Evolutionary conservation across 2,797 vertebrate genomes (phyloP).

Genomic region (Vireo griseus): DNA sequence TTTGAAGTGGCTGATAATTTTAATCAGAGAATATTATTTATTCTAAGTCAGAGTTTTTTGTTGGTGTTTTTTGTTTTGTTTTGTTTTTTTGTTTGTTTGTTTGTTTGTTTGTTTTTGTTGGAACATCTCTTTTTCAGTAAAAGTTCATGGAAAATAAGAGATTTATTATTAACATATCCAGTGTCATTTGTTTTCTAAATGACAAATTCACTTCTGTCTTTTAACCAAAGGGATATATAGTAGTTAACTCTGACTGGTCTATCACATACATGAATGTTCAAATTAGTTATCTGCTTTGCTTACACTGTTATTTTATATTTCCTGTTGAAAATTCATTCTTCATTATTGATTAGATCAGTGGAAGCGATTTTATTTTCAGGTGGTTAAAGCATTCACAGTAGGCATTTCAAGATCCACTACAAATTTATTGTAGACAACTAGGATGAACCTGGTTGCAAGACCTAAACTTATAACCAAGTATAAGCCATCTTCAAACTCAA

Average conservation of each 20-base stretch:
- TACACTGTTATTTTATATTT: not conserved
- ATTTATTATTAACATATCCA: not conserved
- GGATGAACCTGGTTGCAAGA: not conserved
- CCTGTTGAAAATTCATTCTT: not conserved
- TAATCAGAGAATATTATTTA: not conserved
- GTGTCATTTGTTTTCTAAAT: not conserved
- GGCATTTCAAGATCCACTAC: not conserved
- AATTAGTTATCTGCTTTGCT: not conserved
- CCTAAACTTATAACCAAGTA: not conserved
- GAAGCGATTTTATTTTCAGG: not conserved
- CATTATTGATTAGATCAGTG: not conserved
- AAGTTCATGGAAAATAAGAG: not conserved
- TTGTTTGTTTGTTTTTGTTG: not conserved
- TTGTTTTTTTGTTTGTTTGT: not conserved
- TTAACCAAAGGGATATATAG: not conserved
- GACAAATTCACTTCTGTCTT: not conserved
- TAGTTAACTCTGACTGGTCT: not conserved
- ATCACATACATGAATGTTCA: not conserved
- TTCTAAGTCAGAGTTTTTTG: not conserved
- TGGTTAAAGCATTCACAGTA: not conserved
- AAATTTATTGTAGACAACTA: not conserved
- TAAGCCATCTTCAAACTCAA: not conserved
- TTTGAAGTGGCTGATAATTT: not conserved
- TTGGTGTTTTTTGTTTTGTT: not conserved
- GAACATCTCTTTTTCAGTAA: not conserved